Evolutionary conservation across 2,888 invertebrate species (phyloP).

Genomic region (Thecocarcelia acutangulata): DNA sequence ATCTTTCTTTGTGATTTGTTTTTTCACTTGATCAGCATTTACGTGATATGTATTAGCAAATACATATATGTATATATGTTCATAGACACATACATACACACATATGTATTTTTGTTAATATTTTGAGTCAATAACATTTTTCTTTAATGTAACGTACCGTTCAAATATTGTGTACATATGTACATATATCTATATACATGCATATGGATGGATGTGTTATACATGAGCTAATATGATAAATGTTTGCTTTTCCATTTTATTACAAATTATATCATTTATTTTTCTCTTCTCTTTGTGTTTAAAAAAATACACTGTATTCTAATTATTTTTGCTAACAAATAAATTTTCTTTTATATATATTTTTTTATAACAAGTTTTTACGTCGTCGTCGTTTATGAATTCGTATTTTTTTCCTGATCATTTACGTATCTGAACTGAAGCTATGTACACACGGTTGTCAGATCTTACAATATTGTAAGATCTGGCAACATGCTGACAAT

Average conservation of each 20-base stretch:
- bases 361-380: slow-evolving; percentile 10
- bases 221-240: not conserved
- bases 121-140: not conserved
- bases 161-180: not conserved
- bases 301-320: not conserved
- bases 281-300: slow-evolving; percentile 4
- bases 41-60: too few species aligned
- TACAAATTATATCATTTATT: slow-evolving; percentile 34
- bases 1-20: too few species aligned
- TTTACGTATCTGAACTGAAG: too few species aligned
- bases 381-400: slow-evolving; percentile 36
- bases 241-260: slow-evolving; percentile 23
- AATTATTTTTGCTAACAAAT: slow-evolving; percentile 16
- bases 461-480: too few species aligned
- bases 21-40: too few species aligned
- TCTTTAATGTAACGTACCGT: slow-evolving; percentile 11
- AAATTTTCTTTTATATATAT: slow-evolving; percentile 21
- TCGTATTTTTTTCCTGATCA: slow-evolving; percentile 2
- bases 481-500: too few species aligned
- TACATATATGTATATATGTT: too few species aligned
- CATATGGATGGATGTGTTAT: not conserved
- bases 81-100: too few species aligned
- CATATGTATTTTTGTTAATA: not conserved
- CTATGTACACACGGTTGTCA: too few species aligned
- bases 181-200: not conserved